These are phyloP conservation scores for Drosophila setosimentum DNA, from an alignment of 2,888 invertebrate genomes.

Conservation along the genomic window DNA sequence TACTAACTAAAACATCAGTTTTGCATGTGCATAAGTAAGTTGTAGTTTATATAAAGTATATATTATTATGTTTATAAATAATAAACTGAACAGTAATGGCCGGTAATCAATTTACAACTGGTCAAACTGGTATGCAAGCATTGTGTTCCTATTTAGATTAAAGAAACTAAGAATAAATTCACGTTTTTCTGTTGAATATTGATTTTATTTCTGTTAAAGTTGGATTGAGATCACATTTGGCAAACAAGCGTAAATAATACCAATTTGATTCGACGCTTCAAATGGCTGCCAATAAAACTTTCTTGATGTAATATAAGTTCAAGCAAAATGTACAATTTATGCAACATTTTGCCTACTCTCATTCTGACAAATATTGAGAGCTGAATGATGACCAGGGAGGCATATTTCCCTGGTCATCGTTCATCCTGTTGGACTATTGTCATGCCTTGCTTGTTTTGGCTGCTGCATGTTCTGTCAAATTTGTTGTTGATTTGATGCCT, in stretches of 20 bases:
- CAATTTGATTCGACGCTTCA: conserved; percentile 1
- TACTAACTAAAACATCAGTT: not conserved
- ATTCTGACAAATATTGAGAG: no score
- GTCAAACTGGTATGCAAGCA: no score
- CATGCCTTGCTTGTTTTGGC: not conserved
- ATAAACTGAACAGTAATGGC: no score
- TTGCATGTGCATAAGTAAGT: no score
- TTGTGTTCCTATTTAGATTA: no score
- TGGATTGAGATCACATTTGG: conserved; percentile 50
- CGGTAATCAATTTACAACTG: not conserved
- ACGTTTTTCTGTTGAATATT: not conserved
- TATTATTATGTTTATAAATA: no score
- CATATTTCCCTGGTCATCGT: not conserved
- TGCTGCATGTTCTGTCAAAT: not conserved
- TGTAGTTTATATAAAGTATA: no score
- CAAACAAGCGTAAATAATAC: conserved; percentile 33
- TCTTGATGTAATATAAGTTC: not conserved
- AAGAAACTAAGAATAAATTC: not conserved
- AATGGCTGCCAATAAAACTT: not conserved
- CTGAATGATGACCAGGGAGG: not conserved
- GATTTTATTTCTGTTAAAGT: conserved; percentile 8
- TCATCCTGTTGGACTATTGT: not conserved
- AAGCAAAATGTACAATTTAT: not conserved
- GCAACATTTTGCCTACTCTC: not conserved
- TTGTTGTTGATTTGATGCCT: not conserved